Conservation (phyloP, 2,888 invertebrate species). For the Artemia sinica region DNA sequence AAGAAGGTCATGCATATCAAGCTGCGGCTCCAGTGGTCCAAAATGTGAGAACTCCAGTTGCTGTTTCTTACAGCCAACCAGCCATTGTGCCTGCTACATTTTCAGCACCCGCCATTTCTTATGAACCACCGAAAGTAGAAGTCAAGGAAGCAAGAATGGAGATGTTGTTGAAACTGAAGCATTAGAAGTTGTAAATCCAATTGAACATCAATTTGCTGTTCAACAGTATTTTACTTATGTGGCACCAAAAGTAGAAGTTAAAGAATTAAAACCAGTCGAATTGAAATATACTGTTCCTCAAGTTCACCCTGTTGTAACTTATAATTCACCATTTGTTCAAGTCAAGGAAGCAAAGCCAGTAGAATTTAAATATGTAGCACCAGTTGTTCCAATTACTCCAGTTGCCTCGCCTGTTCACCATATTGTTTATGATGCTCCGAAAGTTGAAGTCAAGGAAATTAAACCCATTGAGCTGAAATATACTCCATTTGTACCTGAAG, state of each 20-base stretch:
- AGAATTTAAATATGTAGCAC: conserved; percentile 1
- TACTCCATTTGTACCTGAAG: conserved; percentile 10
- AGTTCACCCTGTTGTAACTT: background rate
- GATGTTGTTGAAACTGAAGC: too few species aligned
- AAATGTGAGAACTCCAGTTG: conserved; percentile 31
- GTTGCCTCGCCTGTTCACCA: background rate
- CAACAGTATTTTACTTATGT: conserved; percentile 12
- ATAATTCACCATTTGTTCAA: conserved; percentile 9
- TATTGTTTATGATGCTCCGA: background rate
- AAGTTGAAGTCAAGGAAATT: background rate
- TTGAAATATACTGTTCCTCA: background rate
- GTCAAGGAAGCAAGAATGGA: background rate
- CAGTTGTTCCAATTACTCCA: background rate
- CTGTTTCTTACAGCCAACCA: conserved; percentile 31
- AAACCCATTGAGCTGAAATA: conserved; percentile 6
- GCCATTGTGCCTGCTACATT: conserved; percentile 24
- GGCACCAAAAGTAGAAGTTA: conserved; percentile 13
- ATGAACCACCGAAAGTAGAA: background rate
- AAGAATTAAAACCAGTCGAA: conserved; percentile 2
- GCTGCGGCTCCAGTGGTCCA: conserved; percentile 33
- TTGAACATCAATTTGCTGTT: background rate
- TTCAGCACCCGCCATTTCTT: background rate
- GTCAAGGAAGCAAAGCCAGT: conserved; percentile 3
- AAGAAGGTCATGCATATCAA: conserved; percentile 38
- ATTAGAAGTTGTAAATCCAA: background rate